Percentiles rank a stretch among this genome's conserved stretches.
Evolutionary conservation across 2,888 invertebrate species (phyloP).

Genomic region (Heteropelma amictum): DNA sequence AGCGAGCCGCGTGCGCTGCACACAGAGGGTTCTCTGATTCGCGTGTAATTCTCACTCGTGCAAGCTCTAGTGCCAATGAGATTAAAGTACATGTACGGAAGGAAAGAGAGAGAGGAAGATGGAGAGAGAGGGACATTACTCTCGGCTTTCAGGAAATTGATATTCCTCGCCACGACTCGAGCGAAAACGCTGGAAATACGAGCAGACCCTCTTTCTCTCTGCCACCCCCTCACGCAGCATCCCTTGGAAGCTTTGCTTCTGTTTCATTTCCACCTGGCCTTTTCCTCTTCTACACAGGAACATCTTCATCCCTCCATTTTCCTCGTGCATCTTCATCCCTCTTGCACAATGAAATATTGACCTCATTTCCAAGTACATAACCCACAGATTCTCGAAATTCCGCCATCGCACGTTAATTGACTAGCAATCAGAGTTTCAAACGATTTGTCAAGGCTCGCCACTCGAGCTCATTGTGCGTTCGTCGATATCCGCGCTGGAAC

Average conservation of each 20-base stretch:
- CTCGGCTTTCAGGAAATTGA: conserved; percentile 51
- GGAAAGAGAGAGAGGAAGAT: background rate
- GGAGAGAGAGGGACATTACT: conserved; percentile 13
- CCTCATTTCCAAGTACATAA: too few species aligned
- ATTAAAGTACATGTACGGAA: background rate
- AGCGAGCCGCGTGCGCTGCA: conserved; percentile 35
- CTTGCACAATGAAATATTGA: conserved; percentile 42
- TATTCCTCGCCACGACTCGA: conserved; percentile 53
- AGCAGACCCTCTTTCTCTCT: conserved; percentile 18
- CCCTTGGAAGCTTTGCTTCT: too few species aligned
- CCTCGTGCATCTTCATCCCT: background rate
- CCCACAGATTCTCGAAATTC: conserved; percentile 19
- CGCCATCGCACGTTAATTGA: conserved; percentile 50
- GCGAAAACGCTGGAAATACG: conserved; percentile 51
- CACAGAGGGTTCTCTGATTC: conserved; percentile 44
- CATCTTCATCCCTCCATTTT: conserved; percentile 12
- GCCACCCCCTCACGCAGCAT: background rate
- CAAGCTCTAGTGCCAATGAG: background rate
- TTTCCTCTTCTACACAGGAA: background rate
- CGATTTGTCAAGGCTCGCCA: conserved; percentile 52
- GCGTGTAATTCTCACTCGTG: conserved; percentile 39
- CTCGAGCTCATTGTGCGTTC: conserved; percentile 47
- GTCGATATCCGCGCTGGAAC: too few species aligned
- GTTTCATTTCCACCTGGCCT: conserved; percentile 2
- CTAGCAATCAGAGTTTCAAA: conserved; percentile 56